Base-by-base conservation (phyloP, 2,888 invertebrate genomes). In the Dicranocentrus wangi region DNA sequence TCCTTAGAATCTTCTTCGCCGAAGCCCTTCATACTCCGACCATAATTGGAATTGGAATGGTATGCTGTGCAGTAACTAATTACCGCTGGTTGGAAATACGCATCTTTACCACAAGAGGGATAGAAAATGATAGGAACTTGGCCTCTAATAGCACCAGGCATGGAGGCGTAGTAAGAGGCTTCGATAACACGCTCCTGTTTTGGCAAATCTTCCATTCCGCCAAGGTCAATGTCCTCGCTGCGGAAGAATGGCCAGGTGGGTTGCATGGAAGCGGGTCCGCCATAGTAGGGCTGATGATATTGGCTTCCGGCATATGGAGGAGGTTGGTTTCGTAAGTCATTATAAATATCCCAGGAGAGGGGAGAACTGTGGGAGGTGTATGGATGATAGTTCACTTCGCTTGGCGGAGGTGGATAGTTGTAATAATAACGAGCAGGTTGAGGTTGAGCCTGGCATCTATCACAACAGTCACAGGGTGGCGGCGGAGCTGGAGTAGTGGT, bases 81-180 rank as follows among this genome's bases (percentile, higher is more conserved):
- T 25, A 85, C 81, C 1, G 83, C 84, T 32, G 82, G 82, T 79
- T 84, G 84, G 53, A 70, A 79, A 58, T 76, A 80, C 0, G 85
- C 85, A 27, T 83, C 77, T 25, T 73, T 55, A 19, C 76, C 78
- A 75, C 85, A 85, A 21, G 84, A 84, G 32, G 82, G 83, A 61
- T 85, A 85, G 69, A 84, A 85, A 58, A 85, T 82, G 21, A 85
- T 82, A 10, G 82, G 82, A 21, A 81, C 83, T 39, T 82, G 76
- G 1, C 85, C 85, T 19, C 82, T 32, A 58, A 85, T 84, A 8
- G 85, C 79, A 10, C 85, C 85, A n/a, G 85, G 85, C 58, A 85
- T 75, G 23, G 66, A 47, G 8, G 84, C 77, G 21, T 78, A 85
- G 43, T 83, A 85, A 2, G 66, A 42, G 7, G 84, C 66, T n/a